Conservation (phyloP, 2,888 invertebrate genomes). For the Coelinius sp. region DNA sequence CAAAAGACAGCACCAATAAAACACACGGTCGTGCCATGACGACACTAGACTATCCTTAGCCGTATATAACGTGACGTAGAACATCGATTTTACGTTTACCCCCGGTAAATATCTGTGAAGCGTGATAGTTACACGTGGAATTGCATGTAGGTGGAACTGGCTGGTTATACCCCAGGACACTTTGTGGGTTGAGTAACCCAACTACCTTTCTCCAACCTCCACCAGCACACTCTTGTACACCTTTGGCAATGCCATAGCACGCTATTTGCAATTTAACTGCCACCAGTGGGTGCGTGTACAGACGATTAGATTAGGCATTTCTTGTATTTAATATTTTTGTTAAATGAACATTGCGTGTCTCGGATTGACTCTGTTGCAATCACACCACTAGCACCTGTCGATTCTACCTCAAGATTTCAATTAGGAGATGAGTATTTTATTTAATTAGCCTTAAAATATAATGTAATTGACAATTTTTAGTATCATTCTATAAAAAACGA, state of each 20-base stretch:
- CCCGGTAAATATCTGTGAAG: slow-evolving; percentile 65
- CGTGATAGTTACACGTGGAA: slow-evolving; percentile 67
- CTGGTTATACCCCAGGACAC: slow-evolving; percentile 14
- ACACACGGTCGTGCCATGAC: background rate
- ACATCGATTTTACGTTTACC: slow-evolving; percentile 68
- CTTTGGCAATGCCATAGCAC: slow-evolving; percentile 35
- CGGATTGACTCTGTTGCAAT: slow-evolving; percentile 6
- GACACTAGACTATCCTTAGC: background rate
- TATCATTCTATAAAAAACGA: too few species aligned
- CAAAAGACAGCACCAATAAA: background rate
- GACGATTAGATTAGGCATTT: slow-evolving; percentile 40
- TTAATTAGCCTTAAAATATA: too few species aligned
- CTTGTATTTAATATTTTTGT: slow-evolving; percentile 15
- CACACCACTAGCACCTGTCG: slow-evolving; percentile 1
- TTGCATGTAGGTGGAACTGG: slow-evolving; percentile 52
- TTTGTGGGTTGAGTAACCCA: slow-evolving; percentile 22
- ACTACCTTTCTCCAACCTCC: slow-evolving; percentile 27
- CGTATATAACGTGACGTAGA: slow-evolving; percentile 51
- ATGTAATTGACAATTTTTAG: too few species aligned
- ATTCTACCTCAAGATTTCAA: background rate
- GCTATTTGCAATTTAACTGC: slow-evolving; percentile 51
- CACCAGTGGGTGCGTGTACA: slow-evolving; percentile 33
- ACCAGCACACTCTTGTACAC: slow-evolving; percentile 30
- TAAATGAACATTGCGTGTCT: background rate
- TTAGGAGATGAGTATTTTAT: background rate